Conservation (phyloP, 2,113 vertebrate genomes). For the Melanotaenia duboulayi region DNA sequence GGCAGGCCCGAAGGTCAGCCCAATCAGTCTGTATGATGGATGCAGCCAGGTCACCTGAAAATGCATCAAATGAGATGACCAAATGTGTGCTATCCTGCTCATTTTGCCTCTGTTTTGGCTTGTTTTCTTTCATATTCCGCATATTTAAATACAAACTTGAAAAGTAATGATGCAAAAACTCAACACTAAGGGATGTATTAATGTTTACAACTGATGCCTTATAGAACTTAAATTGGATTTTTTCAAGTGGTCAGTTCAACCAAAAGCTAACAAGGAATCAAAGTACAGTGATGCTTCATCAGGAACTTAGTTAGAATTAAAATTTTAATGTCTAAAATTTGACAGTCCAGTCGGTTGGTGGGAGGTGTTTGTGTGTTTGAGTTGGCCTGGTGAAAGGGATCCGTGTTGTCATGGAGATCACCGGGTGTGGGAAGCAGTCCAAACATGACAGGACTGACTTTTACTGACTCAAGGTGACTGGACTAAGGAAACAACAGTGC, state of each 20-base stretch:
- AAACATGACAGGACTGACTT: conserved; percentile 73
- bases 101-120: not conserved
- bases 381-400: conserved; percentile 8
- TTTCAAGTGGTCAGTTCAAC: too few relatives aligned
- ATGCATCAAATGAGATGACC: conserved; percentile 30
- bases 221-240: not conserved
- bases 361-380: conserved; percentile 21
- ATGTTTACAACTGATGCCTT: too few relatives aligned
- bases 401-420: conserved; percentile 71
- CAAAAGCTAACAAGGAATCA: too few relatives aligned
- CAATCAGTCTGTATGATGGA: conserved; percentile 76
- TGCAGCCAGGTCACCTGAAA: conserved; percentile 70
- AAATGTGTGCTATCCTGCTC: not conserved
- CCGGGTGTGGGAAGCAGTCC: conserved; percentile 79
- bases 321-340: conserved; percentile 3
- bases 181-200: too few relatives aligned
- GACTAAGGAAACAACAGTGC: conserved; percentile 47
- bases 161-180: too few relatives aligned
- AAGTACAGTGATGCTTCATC: too few relatives aligned
- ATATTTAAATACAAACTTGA: not conserved
- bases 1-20: conserved; percentile 74
- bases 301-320: not conserved
- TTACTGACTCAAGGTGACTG: conserved; percentile 80
- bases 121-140: not conserved
- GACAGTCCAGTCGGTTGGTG: conserved; percentile 8